Percentiles rank a stretch among this genome's conserved stretches.
phyloP scores from a whole-genome alignment of 1,140 invertebrate species.

The Polypedilum vanderplanki region DNA sequence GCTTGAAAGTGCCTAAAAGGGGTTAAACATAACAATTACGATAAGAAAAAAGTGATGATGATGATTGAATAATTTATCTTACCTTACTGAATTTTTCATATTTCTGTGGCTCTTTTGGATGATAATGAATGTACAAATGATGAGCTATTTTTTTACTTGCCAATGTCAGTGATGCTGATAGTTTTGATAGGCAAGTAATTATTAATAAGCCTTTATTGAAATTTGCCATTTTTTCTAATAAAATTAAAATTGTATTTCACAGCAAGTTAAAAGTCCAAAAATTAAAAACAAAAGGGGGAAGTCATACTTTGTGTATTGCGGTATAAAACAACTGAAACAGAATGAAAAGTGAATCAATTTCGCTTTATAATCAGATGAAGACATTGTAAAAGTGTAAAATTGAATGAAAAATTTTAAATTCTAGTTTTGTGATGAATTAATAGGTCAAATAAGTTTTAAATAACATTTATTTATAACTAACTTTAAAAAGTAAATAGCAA shows the following conservation, averaged over 20 bases:
- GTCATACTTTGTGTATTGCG: too few relatives aligned
- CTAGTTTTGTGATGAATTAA: not conserved
- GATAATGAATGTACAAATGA: not conserved
- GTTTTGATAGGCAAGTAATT: not conserved
- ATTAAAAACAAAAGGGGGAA: too few relatives aligned
- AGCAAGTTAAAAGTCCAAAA: not conserved
- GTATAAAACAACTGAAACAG: too few relatives aligned
- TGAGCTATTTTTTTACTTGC: not conserved
- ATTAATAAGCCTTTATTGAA: not conserved
- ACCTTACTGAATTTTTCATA: not conserved
- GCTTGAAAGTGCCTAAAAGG: not conserved
- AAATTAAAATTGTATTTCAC: not conserved
- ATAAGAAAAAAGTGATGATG: not conserved
- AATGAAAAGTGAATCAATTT: too few relatives aligned
- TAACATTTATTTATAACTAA: not conserved
- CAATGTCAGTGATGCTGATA: not conserved
- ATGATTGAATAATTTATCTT: not conserved
- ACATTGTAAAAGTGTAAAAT: not conserved
- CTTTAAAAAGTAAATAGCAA: not conserved
- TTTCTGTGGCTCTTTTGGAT: not conserved
- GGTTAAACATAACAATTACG: not conserved
- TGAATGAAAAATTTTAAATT: not conserved
- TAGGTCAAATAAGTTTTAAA: constrained; percentile 14
- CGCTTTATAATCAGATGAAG: too few relatives aligned
- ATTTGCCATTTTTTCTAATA: not conserved